Evolutionary conservation across 2,797 vertebrate genomes (phyloP).

Genomic region (Fistularia tabacaria): DNA sequence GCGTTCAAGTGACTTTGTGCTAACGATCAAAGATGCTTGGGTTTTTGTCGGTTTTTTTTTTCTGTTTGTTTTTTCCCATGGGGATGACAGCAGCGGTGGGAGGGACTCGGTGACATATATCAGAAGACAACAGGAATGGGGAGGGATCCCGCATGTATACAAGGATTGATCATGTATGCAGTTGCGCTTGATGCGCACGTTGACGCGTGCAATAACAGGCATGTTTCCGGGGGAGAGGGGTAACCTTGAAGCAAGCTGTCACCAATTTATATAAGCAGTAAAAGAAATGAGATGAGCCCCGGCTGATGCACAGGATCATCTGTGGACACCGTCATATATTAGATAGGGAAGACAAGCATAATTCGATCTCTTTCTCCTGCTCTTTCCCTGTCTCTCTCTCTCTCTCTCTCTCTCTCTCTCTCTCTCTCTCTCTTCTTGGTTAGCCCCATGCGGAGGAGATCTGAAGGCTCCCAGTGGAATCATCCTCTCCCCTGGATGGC

Average conservation of each 20-base stretch:
- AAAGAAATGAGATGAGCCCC: slow-evolving; percentile 49
- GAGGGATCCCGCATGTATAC: not conserved
- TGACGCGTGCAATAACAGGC: slow-evolving; percentile 6
- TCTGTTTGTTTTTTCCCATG: slow-evolving; percentile 31
- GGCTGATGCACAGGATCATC: slow-evolving; percentile 51
- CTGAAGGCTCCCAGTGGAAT: slow-evolving; percentile 92
- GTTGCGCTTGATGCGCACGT: slow-evolving; percentile 1
- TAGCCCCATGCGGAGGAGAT: slow-evolving; percentile 94
- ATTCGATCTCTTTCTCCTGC: slow-evolving; percentile 34
- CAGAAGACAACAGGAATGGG: slow-evolving; percentile 9
- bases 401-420: slow-evolving; percentile 1
- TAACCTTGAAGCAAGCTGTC: slow-evolving; percentile 60
- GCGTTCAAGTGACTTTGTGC: slow-evolving; percentile 45
- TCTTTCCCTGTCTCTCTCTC: slow-evolving; percentile 6
- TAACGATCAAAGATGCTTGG: slow-evolving; percentile 37
- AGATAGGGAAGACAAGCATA: slow-evolving; percentile 44
- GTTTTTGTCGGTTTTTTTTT: not conserved
- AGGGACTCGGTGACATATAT: slow-evolving; percentile 32
- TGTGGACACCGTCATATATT: slow-evolving; percentile 49
- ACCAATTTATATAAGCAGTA: slow-evolving; percentile 51
- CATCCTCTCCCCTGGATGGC: slow-evolving; percentile 98
- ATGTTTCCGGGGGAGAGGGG: slow-evolving; percentile 27
- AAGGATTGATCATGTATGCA: not conserved
- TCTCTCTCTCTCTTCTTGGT: slow-evolving; percentile 1
- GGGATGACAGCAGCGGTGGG: slow-evolving; percentile 8